Evolutionary conservation across 2,113 vertebrate species (phyloP).

Genomic region (Alethe diademata): DNA sequence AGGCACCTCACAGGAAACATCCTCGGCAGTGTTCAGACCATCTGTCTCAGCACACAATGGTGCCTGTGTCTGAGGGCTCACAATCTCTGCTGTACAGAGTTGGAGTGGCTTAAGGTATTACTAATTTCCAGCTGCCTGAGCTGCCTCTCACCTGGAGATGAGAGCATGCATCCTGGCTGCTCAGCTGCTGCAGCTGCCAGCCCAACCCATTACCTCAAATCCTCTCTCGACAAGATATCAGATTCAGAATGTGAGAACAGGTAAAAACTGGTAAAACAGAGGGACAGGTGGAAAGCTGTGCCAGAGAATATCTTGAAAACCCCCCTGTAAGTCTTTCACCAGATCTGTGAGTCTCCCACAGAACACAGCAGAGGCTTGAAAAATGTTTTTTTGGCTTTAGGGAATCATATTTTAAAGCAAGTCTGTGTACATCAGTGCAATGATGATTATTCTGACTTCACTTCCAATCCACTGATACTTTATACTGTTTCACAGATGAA

Average conservation of each 20-base stretch:
- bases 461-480: background rate
- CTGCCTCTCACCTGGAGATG: conserved; percentile 39
- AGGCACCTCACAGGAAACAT: conserved; percentile 16
- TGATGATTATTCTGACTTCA: background rate
- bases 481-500: background rate
- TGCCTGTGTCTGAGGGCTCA: conserved; percentile 17
- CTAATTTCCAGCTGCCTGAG: conserved; percentile 52
- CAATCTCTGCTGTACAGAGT: background rate
- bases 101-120: conserved; percentile 29
- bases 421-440: background rate
- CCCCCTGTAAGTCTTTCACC: background rate
- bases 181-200: conserved; percentile 22
- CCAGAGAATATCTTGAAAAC: background rate
- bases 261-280: background rate
- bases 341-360: background rate
- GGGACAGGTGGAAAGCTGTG: background rate
- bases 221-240: background rate
- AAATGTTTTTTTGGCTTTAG: background rate
- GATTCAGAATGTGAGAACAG: background rate
- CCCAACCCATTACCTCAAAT: background rate
- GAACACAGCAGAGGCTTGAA: background rate
- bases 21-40: background rate
- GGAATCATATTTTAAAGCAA: background rate
- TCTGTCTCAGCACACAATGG: conserved; percentile 21
- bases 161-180: background rate